Evolutionary conservation across 2,888 invertebrate genomes (phyloP).

Genomic region (Platerodrilus igneus): DNA sequence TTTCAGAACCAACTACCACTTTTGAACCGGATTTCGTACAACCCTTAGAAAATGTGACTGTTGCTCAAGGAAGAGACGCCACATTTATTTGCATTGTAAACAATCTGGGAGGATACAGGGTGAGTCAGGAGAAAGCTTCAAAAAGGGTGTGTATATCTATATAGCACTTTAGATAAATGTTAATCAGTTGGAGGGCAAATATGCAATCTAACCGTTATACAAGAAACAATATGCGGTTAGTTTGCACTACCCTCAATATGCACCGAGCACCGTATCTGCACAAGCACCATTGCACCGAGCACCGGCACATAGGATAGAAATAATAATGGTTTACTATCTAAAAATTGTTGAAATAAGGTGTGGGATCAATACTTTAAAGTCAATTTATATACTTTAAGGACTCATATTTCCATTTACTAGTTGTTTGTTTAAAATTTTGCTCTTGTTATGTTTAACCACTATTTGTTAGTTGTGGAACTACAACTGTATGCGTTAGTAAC

Average conservation of each 20-base stretch:
- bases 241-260: constrained; percentile 24
- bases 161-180: no score
- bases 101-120: constrained; percentile 78
- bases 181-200: constrained; percentile 16
- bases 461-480: no score
- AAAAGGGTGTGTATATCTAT: constrained; percentile 84
- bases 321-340: no score
- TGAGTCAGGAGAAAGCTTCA: constrained; percentile 83
- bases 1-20: constrained; percentile 60
- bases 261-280: constrained; percentile 28
- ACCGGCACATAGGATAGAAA: constrained; percentile 19
- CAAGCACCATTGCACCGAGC: constrained; percentile 18
- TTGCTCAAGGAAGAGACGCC: constrained; percentile 77
- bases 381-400: no score
- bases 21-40: constrained; percentile 77
- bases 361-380: no score
- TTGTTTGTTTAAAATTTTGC: no score
- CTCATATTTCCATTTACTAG: no score
- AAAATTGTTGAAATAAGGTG: no score
- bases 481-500: no score
- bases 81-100: constrained; percentile 82
- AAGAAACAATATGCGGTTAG: constrained; percentile 16
- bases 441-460: no score
- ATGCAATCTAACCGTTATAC: constrained; percentile 19
- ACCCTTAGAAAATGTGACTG: constrained; percentile 78